Evolutionary conservation across 2,888 invertebrate species (phyloP), one percentile per base, ranked within the genome.

Genomic region (Patella pellucida): DNA sequence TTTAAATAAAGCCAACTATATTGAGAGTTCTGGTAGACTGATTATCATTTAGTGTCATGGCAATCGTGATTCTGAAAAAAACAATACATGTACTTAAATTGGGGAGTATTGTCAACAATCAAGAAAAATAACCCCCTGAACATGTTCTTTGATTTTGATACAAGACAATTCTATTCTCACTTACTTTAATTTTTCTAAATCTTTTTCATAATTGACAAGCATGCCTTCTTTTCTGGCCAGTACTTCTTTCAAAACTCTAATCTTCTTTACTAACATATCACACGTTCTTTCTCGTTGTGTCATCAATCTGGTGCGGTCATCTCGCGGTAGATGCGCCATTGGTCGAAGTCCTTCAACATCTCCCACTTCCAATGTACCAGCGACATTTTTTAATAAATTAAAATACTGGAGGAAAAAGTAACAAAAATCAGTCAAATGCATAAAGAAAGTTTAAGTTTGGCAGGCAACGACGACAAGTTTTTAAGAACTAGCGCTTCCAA

Each of bases 201-300:
- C 91, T 71, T 83, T 81, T 77, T 91, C 91, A 79, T 91, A 91
- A 41, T 89, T 89, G 71, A 87, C 86, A n/a, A 91, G 79, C 14
- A 91, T 82, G 52, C 89, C 89, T 74, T 90, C 90, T 75, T 91
- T 91, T 68, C 90, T 81, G 9, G 78, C 74, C 27, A 90, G 85
- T 70, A 88, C 79, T 54, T 90, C 90, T 71, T 84, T 83, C 75
- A 89, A 76, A 9, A 86, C 83, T 78, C 83, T 85, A 51, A 90
- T 85, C 51, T 86, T 82, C 52, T 83, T 84, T 3, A 85, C 82
- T 62, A 91, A 78, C 52, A 85, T 75, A 74, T 89, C 87, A 75
- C 85, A 84, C 3, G 86, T 79, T 62, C 79, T 76, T 76, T 89
- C 87, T 51, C 91, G 80, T 67, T 89, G 87, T 3, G 80, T 76